Evolutionary conservation across 2,113 vertebrate species (phyloP).

Genomic region (Rhinopomastus cyanomelas): DNA sequence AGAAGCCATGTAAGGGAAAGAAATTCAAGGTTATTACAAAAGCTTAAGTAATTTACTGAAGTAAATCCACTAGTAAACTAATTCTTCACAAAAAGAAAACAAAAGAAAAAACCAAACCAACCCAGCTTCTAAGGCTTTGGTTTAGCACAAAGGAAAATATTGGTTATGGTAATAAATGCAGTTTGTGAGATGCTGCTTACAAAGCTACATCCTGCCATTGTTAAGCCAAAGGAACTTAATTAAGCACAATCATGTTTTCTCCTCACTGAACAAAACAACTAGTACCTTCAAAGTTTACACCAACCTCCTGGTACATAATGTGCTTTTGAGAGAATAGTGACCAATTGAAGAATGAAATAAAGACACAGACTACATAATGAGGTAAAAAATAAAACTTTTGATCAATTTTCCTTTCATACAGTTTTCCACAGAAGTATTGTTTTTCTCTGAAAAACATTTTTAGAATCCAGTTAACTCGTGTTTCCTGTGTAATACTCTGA

Average conservation of each 20-base stretch:
- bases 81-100: neutral
- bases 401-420: neutral
- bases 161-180: neutral
- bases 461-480: neutral
- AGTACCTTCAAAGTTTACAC: neutral
- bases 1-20: neutral
- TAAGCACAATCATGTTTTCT: neutral
- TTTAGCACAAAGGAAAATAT: constrained; percentile 10
- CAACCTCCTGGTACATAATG: neutral
- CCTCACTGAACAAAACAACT: neutral
- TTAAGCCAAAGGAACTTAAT: neutral
- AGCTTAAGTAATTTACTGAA: neutral
- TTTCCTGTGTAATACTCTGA: neutral
- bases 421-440: neutral
- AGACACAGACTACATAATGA: neutral
- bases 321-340: neutral
- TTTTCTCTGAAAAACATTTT: neutral
- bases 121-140: neutral
- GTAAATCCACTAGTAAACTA: constrained; percentile 8
- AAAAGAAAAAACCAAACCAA: no score
- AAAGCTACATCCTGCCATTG: neutral
- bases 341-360: neutral
- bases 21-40: constrained; percentile 21
- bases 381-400: neutral
- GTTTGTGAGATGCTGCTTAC: neutral